Evolutionary conservation across 2,113 vertebrate genomes (phyloP), one percentile per base, ranked within the genome.

Genomic region (Cyanoderma ruficeps): DNA sequence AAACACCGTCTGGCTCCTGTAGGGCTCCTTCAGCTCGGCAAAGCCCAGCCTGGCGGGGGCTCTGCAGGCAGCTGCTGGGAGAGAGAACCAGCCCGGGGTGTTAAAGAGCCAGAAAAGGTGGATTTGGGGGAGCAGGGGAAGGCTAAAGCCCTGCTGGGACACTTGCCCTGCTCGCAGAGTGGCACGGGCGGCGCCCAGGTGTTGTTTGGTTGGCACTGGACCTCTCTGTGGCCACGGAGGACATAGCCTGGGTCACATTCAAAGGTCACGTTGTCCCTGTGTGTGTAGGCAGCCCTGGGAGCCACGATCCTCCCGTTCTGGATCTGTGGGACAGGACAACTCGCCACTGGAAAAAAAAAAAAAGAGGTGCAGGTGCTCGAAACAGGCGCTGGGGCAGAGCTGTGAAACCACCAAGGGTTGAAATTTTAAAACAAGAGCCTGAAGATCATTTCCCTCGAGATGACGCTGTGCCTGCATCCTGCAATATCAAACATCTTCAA

Each of bases 121-220:
- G 30, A 25, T 30, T 23, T 30, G 23, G 42, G 50, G 33, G 60
- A 17, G 41, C 20, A 10, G 35, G 44, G 50, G 20, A 7, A 23
- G 83, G 55, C 5, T 17, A 4, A 27, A 0, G 13, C 14, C 4
- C 55, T 24, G 20, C 0, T 16, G 5, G 39, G n/a, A 87, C 69
- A 97, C 96, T 97, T 94, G 97, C 97, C 96, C 78, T 41, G 83
- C 60, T 97, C 41, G 39, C 97, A 98, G 70, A 3, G 42, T 1
- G 97, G 97, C 84, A 97, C 63, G 1, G 97, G 87, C 1, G 96
- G 97, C 55, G 83, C 83, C 97, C 97, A 97, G 83, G 78, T 90
- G 86, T 76, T 65, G 21, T 90, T 94, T 28, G 61, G 33, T 3
- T 97, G 96, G 72, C 98, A 98, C 22, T 61, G 64, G 5, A 80